Evolutionary conservation across 2,797 vertebrate species (phyloP).

Genomic region (Pseudocheirus occidentalis): DNA sequence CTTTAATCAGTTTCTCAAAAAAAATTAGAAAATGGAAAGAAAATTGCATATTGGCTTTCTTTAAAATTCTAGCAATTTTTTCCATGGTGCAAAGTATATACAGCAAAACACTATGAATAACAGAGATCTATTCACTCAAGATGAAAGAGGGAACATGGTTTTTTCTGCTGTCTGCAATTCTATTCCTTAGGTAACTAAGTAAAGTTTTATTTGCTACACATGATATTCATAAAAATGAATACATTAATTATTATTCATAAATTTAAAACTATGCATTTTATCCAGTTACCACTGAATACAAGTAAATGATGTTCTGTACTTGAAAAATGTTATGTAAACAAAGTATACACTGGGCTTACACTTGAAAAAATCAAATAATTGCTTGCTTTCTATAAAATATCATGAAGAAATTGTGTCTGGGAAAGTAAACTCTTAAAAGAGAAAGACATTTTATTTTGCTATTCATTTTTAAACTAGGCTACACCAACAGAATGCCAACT

Average conservation of each 20-base stretch:
- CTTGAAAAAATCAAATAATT: constrained; percentile 42
- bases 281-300: neutral
- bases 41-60: constrained; percentile 52
- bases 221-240: constrained; percentile 37
- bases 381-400: constrained; percentile 12
- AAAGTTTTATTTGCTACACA: constrained; percentile 43
- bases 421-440: constrained; percentile 5
- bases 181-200: neutral
- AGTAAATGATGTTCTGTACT: neutral
- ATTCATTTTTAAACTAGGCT: constrained; percentile 33
- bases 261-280: neutral
- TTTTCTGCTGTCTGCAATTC: constrained; percentile 16
- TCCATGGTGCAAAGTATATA: constrained; percentile 36
- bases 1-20: constrained; percentile 60
- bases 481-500: neutral
- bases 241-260: constrained; percentile 42
- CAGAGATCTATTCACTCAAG: constrained; percentile 33
- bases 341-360: neutral
- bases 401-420: too few relatives aligned
- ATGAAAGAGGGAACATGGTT: constrained; percentile 23
- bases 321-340: neutral
- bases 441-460: constrained; percentile 4
- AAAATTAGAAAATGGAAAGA: neutral
- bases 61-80: constrained; percentile 57
- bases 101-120: constrained; percentile 37